Base-by-base conservation (phyloP, 2,888 invertebrate species). In the Noctua comes region DNA sequence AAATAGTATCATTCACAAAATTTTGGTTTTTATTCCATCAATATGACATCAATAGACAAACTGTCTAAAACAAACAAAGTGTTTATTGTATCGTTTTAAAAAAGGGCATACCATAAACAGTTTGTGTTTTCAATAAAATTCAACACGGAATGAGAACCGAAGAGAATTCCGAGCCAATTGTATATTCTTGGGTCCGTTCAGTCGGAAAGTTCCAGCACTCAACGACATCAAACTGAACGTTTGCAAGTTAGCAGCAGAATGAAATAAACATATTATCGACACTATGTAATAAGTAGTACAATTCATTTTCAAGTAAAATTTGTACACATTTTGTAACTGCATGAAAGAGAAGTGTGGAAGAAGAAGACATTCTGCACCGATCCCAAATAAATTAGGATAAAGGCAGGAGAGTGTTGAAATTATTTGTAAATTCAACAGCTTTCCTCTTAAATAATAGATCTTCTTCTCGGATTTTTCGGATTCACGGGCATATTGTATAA, bases 191-290 rank as follows among this genome's bases (percentile, higher is more conserved):
- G 8, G 40, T 69, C 13, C 54, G 62, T 43, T 54, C 36, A 66
- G 54, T 57, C 62, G 69, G 40, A 66, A 85, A 73, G 65, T 73
- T 73, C 59, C 21, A 31, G n/a, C 24, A 62, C 62, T 71, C 54
- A 62, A 51, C 11, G 59, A 51, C 57, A 80, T 68, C n/a, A 82
- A 72, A 76, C 70, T 85, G 62, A 68, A 82, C 43, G 73, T 77
- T 66, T 31, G 57, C 46, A 68, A 85, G 68, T 80, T 68, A 51
- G 31, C 68, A 51, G 64, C 51, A 16, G 71, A 80, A 72, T 31
- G 51, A 54, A 80, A 76, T 71, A 69, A 72, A 69, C n/a, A 31
- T 54, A 21, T 8, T 21, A 68, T 40, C 13, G 48, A 51, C 36
- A 5, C n/a, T 59, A 65, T 72, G 36, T 18, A 46, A 62, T 75